Base-by-base conservation (phyloP, 2,797 vertebrate genomes). In the Gallinago solitaria region DNA sequence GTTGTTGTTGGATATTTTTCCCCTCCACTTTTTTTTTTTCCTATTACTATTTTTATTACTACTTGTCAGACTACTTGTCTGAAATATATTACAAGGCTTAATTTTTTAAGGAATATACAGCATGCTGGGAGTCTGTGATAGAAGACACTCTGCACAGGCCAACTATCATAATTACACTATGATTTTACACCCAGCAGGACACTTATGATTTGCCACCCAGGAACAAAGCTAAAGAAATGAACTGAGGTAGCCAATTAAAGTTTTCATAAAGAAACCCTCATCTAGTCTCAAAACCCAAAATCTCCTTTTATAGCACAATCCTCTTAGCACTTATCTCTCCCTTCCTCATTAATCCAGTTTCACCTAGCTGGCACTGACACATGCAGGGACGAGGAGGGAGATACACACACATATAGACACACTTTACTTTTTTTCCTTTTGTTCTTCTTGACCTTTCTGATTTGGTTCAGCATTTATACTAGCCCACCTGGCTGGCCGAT, bases 201-300 rank as follows among this genome's bases (percentile, higher is more conserved):
- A 94, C 86, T 89, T 92, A 94, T 70, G 86, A 95, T 96, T 96
- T 95, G 93, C 96, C 96, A 96, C 95, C 96, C 91, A 95, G 96
- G 95, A 92, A 94, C 86, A 95, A 94, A 97, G 87, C 93, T 95
- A 90, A 93, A 96, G 95, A 97, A 97, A 96, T 91, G 48, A 92
- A 95, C 77, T 68, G 93, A 95, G 95, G 85, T 93, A 98, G 94
- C 76, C 95, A 98, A 97, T 97, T 97, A 96, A 95, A 93, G 95
- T 95, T 94, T 96, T 96, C 95, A 95, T 80, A 95, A 95, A 95
- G 89, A 85, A 97, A 94, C 63, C 47, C 95, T 96, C 93, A 87
- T 94, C 95, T 95, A 32, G 35, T 92, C 91, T 95, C 91, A 94
- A 97, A 94, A 92, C 90, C 95, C 51, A 89, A 96, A 97, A 97